These are phyloP conservation scores for Microtus pennsylvanicus DNA, from an alignment of 2,113 vertebrate species.

Conservation along the genomic window DNA sequence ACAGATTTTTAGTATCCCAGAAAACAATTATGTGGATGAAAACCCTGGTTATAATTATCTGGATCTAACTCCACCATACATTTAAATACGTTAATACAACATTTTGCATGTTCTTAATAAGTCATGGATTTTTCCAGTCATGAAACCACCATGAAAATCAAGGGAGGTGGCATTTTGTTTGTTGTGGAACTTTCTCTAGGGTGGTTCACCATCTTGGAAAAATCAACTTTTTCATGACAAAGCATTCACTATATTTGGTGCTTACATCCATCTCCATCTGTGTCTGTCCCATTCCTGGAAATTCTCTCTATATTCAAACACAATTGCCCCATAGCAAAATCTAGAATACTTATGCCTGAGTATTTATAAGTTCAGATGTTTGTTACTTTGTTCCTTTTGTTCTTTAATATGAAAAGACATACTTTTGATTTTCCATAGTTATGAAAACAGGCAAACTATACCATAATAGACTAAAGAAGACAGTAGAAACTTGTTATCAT, in stretches of 20 bases:
- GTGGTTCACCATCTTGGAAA: constrained; percentile 43
- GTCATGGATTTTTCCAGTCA: constrained; percentile 27
- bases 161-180: constrained; percentile 44
- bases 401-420: constrained; percentile 19
- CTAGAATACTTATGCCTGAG: neutral
- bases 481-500: constrained; percentile 31
- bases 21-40: neutral
- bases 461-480: constrained; percentile 22
- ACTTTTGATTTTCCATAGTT: constrained; percentile 25
- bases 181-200: constrained; percentile 24
- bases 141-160: constrained; percentile 60
- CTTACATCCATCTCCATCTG: neutral
- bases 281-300: neutral
- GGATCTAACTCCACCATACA: constrained; percentile 3
- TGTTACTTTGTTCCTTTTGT: constrained; percentile 29
- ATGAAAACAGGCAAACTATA: neutral
- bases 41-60: constrained; percentile 60
- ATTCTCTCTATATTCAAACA: neutral
- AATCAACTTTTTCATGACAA: neutral
- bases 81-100: constrained; percentile 3
- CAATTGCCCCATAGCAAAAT: neutral
- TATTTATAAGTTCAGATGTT: neutral
- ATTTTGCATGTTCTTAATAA: constrained; percentile 46
- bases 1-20: neutral
- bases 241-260: neutral